These are phyloP conservation scores for Theocolax elegans DNA, from an alignment of 1,140 invertebrate genomes.

Conservation along the genomic window DNA sequence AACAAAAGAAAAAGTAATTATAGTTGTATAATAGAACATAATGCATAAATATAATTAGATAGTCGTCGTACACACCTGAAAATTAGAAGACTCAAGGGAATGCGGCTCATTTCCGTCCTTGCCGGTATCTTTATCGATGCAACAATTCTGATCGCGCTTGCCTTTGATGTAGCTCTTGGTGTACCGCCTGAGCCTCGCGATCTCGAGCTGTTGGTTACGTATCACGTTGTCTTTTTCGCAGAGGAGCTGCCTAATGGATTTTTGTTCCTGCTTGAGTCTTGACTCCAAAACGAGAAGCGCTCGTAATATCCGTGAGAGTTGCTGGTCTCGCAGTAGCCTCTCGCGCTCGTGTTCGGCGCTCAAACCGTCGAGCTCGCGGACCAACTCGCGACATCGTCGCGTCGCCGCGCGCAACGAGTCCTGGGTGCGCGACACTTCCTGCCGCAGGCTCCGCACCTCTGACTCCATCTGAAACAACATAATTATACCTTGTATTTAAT, in stretches of 20 bases:
- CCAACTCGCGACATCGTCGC: conserved; percentile 69
- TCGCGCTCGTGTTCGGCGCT: conserved; percentile 72
- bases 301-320: conserved; percentile 75
- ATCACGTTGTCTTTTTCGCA: conserved; percentile 79
- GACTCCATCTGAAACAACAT: conserved; percentile 72
- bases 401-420: conserved; percentile 66
- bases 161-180: conserved; percentile 71
- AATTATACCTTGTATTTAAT: neutral
- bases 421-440: conserved; percentile 69
- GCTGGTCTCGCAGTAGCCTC: conserved; percentile 73
- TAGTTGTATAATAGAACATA: too few species aligned
- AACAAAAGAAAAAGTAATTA: too few species aligned
- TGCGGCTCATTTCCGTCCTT: conserved; percentile 69
- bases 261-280: conserved; percentile 79
- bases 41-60: too few species aligned
- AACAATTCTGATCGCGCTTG: conserved; percentile 49
- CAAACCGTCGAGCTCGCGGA: conserved; percentile 72
- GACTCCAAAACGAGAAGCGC: conserved; percentile 78
- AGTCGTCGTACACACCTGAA: too few species aligned
- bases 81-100: conserved; percentile 17
- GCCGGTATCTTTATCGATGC: conserved; percentile 54
- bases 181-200: conserved; percentile 72
- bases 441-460: conserved; percentile 73
- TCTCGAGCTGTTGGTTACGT: conserved; percentile 76
- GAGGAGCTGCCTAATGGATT: conserved; percentile 75